Conservation (phyloP, 1,140 invertebrate genomes). For the Acromyrmex echinatior region DNA sequence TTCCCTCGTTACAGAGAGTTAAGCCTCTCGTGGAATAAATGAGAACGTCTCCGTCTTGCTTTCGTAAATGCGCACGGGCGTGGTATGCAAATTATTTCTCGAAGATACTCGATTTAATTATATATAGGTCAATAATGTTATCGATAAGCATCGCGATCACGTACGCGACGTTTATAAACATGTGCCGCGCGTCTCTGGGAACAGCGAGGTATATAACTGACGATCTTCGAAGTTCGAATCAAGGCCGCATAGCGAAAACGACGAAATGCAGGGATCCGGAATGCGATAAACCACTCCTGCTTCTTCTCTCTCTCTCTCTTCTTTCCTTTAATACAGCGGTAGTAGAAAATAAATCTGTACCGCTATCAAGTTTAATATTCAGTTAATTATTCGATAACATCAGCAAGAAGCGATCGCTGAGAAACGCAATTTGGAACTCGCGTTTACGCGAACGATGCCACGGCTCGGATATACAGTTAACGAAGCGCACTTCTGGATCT, state of each 20-base stretch:
- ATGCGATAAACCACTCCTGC: no score
- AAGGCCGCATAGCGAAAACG: background rate
- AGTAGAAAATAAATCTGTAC: background rate
- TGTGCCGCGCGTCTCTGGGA: background rate
- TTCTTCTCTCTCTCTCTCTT: background rate
- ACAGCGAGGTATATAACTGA: background rate
- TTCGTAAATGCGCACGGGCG: background rate
- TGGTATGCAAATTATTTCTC: slow-evolving; percentile 54
- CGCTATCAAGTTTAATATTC: background rate
- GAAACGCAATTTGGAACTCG: slow-evolving; percentile 12
- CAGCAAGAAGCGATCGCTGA: background rate
- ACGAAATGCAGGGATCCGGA: background rate
- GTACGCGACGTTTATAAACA: slow-evolving; percentile 21
- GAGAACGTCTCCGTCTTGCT: slow-evolving; percentile 3
- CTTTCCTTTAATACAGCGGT: background rate
- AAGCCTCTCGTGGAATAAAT: background rate
- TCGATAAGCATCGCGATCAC: slow-evolving; percentile 56
- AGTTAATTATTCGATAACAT: background rate
- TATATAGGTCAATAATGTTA: slow-evolving; percentile 64
- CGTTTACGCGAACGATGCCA: slow-evolving; percentile 63
- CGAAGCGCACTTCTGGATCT: slow-evolving; percentile 76
- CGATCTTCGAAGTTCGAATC: slow-evolving; percentile 5
- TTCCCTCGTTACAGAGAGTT: slow-evolving; percentile 41
- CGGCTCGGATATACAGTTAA: slow-evolving; percentile 71
- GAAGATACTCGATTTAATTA: slow-evolving; percentile 58